Conservation (phyloP, 1,140 invertebrate species). For the Euwallacea fornicatus region DNA sequence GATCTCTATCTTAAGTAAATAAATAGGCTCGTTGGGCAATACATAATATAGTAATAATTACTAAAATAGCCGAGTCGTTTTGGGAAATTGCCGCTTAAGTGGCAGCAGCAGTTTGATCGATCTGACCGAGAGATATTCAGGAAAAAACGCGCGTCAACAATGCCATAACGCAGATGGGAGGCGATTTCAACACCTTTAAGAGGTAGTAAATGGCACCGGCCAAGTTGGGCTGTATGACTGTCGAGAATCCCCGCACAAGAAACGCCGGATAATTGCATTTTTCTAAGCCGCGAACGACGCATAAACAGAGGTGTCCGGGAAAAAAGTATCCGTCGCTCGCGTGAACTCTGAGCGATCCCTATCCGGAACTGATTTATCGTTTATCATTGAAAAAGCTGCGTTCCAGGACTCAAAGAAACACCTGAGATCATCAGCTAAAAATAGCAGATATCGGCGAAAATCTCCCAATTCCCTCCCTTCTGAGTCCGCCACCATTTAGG, state of each 20-base stretch:
- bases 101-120: too few species aligned
- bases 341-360: too few species aligned
- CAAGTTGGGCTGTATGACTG: not conserved
- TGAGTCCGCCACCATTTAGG: too few species aligned
- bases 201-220: not conserved
- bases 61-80: not conserved
- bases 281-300: not conserved
- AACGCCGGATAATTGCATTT: not conserved
- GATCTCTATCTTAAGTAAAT: slow-evolving; percentile 5
- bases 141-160: slow-evolving; percentile 4
- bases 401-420: too few species aligned
- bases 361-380: too few species aligned
- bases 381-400: too few species aligned
- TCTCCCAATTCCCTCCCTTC: too few species aligned
- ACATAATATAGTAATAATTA: slow-evolving; percentile 5
- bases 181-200: slow-evolving; percentile 3
- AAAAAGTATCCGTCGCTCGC: too few species aligned
- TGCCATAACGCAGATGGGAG: slow-evolving; percentile 4
- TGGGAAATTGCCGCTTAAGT: not conserved
- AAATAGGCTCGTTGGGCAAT: slow-evolving; percentile 3
- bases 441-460: too few species aligned
- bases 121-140: not conserved
- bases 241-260: not conserved
- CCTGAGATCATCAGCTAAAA: too few species aligned
- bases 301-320: not conserved